Base-by-base conservation (phyloP, 2,113 vertebrate genomes). In the Takifugu bimaculatus region DNA sequence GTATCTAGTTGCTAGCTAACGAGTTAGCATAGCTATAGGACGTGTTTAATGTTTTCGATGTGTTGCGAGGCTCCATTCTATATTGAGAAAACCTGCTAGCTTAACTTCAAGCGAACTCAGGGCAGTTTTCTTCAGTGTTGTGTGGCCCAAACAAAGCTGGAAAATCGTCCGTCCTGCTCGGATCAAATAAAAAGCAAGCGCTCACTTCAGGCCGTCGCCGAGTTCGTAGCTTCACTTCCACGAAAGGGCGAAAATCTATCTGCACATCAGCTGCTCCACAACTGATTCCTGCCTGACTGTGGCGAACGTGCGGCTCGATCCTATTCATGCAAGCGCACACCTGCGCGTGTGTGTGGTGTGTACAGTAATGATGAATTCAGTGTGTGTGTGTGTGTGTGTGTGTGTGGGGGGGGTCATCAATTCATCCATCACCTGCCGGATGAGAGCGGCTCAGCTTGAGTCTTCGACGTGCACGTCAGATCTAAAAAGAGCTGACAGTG, bases 291-390 rank as follows among this genome's bases (percentile, higher is more conserved):
- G 58, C 70, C 68, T 57, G 26, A 62, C 60, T 13, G 35, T 39
- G 35, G 35, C 35, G 35, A 39, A 10, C 35, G 35, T 49, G 5
- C 26, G 12, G 15, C 66, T 54, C 52, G 9, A 64, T 74, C 56
- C 57, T 72, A 50, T 68, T 83, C 63, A 77, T 78, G 68, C 77
- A 57, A 56, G 10, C 50, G 7, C 73, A 84, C 80, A 72, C 70
- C 75, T 70, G 20, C 10, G 4, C 2, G 26, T 27, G 50, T 29
- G 20, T 26, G 49, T 26, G 25, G 48, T 49, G n/a, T 25, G n/a
- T 56, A 57, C 64, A 58, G 48, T 68, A 67, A 78, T 79, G 72
- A 82, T 68, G 65, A 78, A 81, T 86, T 82, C 59, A 84, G 20
- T 20, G 20, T 70, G 20, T 6, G 4, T 2, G 26, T 27, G 50